A percentile compares a stretch with the other conserved stretches of the same genome.
Evolutionary conservation across 2,797 vertebrate genomes (phyloP).

Genomic region (Cichlasoma orientale): DNA sequence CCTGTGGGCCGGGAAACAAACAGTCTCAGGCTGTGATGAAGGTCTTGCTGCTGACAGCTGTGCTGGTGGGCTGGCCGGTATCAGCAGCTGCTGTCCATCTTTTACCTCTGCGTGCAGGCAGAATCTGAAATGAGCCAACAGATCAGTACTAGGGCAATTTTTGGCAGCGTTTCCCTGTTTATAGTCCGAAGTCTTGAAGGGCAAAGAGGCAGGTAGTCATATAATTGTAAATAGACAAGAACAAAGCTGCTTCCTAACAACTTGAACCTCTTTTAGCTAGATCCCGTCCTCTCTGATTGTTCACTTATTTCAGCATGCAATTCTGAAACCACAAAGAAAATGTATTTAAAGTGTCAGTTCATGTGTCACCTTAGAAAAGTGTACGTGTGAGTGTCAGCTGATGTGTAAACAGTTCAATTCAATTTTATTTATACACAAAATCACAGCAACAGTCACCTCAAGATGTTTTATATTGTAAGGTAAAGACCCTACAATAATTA

Average conservation of each 20-base stretch:
- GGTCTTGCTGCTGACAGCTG: constrained; percentile 51
- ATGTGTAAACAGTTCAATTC: not conserved
- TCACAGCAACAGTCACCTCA: too few species aligned
- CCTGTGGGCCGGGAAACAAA: constrained; percentile 10
- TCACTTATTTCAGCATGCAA: not conserved
- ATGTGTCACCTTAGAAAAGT: not conserved
- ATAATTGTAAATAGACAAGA: not conserved
- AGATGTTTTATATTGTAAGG: too few species aligned
- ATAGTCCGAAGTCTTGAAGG: constrained; percentile 1
- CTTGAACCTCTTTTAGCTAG: not conserved
- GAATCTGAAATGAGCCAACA: constrained; percentile 26
- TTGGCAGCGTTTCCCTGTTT: not conserved
- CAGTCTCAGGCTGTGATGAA: constrained; percentile 40
- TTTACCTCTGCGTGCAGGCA: constrained; percentile 38
- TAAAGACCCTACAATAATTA: too few species aligned
- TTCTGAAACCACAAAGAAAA: not conserved
- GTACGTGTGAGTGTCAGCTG: not conserved
- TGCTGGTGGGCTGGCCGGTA: constrained; percentile 12
- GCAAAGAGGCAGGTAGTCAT: not conserved
- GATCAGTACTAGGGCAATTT: constrained; percentile 24
- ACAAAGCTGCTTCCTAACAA: not conserved
- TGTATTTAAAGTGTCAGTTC: not conserved
- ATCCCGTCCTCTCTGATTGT: not conserved
- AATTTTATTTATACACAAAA: too few species aligned
- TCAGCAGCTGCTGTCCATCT: constrained; percentile 52